Evolutionary conservation across 1,140 invertebrate species (phyloP), one percentile per base, ranked within the genome.

Genomic region (Drosophila triauraria): DNA sequence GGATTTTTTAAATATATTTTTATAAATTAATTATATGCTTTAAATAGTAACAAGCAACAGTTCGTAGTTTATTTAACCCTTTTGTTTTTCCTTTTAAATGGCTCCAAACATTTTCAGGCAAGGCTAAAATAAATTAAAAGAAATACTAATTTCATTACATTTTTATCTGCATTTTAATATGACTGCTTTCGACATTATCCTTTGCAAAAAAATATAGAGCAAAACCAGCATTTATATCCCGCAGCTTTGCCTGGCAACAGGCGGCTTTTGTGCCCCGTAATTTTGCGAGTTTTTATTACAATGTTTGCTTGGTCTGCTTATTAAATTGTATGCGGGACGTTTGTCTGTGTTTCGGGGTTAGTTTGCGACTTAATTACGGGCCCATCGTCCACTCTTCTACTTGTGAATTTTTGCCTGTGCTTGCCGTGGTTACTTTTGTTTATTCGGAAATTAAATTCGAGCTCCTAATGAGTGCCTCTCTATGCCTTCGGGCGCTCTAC

Each of bases 291-390:
- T 56, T 56, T 56, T 56, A 40, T 56, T 56, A 40, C 53, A 23
- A 23, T 40, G 53, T 35, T 35, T 35, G 13, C 35, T n/a, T 6
- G 50, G 32, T 13, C 20, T 25, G 35, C 35, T 56, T 56, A 56
- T 56, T 56, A 40, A 56, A 40, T 56, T 56, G 53, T 23, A 42
- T 56, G 53, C 53, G 53, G 53, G 53, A n/a, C 35, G 8, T 56
- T 40, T 56, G 53, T 40, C 8, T 40, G 35, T 40, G 13, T 40
- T 35, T 13, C 1, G n/a, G 47, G 47, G 5, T 17, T 20, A 10
- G 7, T 13, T 42, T n/a, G 35, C 2, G 2, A 56, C 53, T 56
- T 56, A 56, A 56, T 56, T 54, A 23, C 15, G 15, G 51, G 3
- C 30, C 3, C 17, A 12, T 12, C 12, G 50, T 25, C 30, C 32